phyloP scores from a whole-genome alignment of 2,113 vertebrate genomes.

The Scomber colias region DNA sequence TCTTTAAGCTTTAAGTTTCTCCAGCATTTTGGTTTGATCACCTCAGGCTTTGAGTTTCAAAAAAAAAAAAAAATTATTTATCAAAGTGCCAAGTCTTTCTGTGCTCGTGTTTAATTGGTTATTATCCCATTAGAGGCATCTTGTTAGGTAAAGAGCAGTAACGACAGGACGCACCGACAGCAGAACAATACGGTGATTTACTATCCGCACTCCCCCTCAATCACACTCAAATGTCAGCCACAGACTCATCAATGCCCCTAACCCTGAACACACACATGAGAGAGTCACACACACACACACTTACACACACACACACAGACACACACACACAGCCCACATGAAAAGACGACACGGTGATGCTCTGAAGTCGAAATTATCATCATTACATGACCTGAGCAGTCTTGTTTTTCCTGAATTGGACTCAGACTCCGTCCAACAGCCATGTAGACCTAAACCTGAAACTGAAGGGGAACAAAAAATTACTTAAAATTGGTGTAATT shows the following conservation, averaged over 20 bases:
- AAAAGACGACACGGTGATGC: no score
- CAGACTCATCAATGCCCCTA: slow-evolving; percentile 73
- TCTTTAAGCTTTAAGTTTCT: slow-evolving; percentile 32
- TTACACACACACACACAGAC: slow-evolving; percentile 35
- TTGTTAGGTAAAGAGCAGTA: slow-evolving; percentile 56
- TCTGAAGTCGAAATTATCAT: not conserved
- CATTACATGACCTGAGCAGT: not conserved
- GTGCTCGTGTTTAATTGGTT: slow-evolving; percentile 66
- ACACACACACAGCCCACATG: slow-evolving; percentile 27
- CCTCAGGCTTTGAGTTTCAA: slow-evolving; percentile 46
- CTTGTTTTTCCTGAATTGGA: not conserved
- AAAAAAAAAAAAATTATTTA: no score
- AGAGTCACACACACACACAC: not conserved
- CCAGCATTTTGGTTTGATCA: slow-evolving; percentile 29
- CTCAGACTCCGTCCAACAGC: not conserved
- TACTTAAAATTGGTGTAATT: not conserved
- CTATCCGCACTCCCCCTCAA: slow-evolving; percentile 67
- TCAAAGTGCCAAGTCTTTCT: slow-evolving; percentile 53
- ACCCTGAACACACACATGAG: slow-evolving; percentile 67
- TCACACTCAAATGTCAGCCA: slow-evolving; percentile 78
- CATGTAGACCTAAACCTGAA: no score
- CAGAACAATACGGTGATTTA: slow-evolving; percentile 76
- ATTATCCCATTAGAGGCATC: slow-evolving; percentile 67
- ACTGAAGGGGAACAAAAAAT: no score
- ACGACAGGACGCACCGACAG: slow-evolving; percentile 62